Evolutionary conservation across 1,140 invertebrate genomes (phyloP).

Genomic region (Apis florea): DNA sequence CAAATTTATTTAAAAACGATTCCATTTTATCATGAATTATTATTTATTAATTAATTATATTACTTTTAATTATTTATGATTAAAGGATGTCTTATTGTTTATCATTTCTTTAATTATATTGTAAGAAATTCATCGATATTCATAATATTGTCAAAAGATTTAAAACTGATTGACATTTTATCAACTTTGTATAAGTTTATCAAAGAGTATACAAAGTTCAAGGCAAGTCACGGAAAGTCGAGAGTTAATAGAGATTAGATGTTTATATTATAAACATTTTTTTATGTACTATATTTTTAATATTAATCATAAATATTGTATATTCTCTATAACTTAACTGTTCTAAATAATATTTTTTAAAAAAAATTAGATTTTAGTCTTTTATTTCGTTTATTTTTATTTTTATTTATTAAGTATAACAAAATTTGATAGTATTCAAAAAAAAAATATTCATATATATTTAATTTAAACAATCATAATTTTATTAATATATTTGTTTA

Average conservation of each 20-base stretch:
- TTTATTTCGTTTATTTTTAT: too few species aligned
- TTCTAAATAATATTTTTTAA: too few species aligned
- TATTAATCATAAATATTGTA: neutral
- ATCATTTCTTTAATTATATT: neutral
- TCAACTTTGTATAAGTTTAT: neutral
- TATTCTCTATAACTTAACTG: neutral
- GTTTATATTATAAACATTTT: neutral
- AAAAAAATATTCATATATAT: too few species aligned
- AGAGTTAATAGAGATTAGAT: neutral
- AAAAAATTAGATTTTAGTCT: too few species aligned
- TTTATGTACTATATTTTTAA: neutral
- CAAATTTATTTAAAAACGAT: neutral
- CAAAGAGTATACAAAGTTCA: neutral
- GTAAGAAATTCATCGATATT: too few species aligned
- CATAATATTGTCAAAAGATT: too few species aligned
- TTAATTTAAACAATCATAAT: too few species aligned
- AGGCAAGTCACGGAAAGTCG: neutral
- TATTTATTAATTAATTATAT: too few species aligned
- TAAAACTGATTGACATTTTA: neutral
- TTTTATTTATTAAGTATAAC: too few species aligned
- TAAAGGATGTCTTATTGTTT: too few species aligned
- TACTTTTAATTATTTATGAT: neutral
- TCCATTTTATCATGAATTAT: neutral
- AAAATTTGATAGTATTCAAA: too few species aligned
- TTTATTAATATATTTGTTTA: too few species aligned